Evolutionary conservation across 1,140 invertebrate genomes (phyloP).

Genomic region (Oedothorax gibbosus): DNA sequence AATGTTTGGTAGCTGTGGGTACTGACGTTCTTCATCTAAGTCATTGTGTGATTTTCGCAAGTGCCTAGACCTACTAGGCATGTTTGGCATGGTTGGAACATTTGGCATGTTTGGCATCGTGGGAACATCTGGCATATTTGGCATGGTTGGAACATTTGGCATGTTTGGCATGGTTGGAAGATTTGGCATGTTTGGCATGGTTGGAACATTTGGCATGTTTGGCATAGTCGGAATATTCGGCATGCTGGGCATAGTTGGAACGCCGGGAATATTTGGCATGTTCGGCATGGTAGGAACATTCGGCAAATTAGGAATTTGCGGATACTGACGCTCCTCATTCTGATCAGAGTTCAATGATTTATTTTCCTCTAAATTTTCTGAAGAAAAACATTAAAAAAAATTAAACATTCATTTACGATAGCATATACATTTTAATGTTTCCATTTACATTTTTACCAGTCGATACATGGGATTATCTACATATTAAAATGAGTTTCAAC

Average conservation of each 20-base stretch:
- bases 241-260: neutral
- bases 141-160: neutral
- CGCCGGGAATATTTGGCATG: neutral
- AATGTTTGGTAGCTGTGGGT: neutral
- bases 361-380: no score
- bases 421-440: no score
- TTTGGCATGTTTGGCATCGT: neutral
- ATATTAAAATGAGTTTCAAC: no score
- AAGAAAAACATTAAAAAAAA: no score
- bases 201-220: neutral
- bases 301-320: neutral
- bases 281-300: neutral
- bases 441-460: no score
- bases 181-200: neutral
- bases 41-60: neutral
- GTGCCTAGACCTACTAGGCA: neutral
- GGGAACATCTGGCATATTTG: neutral
- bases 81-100: neutral
- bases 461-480: no score
- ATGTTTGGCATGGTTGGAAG: neutral
- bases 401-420: no score
- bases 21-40: neutral
- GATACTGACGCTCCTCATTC: no score
- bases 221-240: neutral
- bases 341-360: no score